Base-by-base conservation (phyloP, 2,888 invertebrate species). In the Pseudococcus jackbeardsleyi region DNA sequence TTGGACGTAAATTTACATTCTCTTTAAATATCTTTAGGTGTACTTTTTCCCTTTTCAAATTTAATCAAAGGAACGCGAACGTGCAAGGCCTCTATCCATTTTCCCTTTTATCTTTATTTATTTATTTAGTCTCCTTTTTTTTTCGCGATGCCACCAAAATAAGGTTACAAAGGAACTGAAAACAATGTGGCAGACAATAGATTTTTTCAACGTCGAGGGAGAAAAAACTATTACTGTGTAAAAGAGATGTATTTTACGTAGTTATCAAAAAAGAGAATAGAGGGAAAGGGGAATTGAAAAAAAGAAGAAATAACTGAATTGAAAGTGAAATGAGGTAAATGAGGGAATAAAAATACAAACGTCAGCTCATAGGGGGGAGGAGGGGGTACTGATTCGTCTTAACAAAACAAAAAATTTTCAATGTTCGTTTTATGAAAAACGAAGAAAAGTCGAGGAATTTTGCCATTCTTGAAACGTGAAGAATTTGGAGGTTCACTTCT, bases 41-140 rank as follows among this genome's bases (percentile, higher is more conserved):
- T 3, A 7, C 15, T 68, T 26, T 11, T 26, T 26, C 19, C 42
- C 42, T 26, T 26, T 8, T 22, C 11, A 11, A 68, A 68, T 26
- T 22, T 68, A 68, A 68, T 68, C 68, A 68, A 68, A 68, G 68
- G 68, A 68, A 68, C 68, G n/a, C 59, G 26, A 68, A 15, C 19
- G n/a, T 26, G 26, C 11, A 68, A 26, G 12, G 26, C 68, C 26
- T 22, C 26, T 26, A 7, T 68, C 12, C 11, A 9, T 26, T 68
- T 68, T 26, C 26, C 11, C 19, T n/a, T 59, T 59, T 15, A 15
- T 19, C 5, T 59, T 59, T 19, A n/a, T 59, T 59, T 59, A 17
- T 59, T 59, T 59, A 50, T 50, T 54, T 54, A n/a, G 54, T 42
- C 42, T 42, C 26, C 26, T 50, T 59, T 19, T 59, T 64, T 64